Conservation (phyloP, 2,888 invertebrate genomes). For the Amiota minor region DNA sequence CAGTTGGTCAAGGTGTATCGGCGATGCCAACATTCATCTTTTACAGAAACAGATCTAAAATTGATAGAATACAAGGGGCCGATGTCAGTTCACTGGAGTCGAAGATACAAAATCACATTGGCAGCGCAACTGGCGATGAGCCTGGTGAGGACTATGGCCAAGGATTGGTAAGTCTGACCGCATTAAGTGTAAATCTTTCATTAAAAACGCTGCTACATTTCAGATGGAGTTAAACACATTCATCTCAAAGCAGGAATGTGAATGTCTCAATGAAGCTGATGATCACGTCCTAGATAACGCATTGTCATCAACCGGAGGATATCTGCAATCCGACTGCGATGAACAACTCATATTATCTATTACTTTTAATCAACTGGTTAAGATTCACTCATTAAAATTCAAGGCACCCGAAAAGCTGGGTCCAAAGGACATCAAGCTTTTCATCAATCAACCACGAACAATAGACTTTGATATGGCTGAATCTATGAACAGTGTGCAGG, state of each 20-base stretch:
- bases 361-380: conserved; percentile 91
- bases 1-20: conserved; percentile 88
- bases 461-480: conserved; percentile 97
- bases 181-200: background rate
- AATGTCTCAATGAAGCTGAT: conserved; percentile 96
- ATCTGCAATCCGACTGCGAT: conserved; percentile 93
- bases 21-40: conserved; percentile 99
- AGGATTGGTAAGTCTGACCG: conserved; percentile 62
- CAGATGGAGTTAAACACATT: conserved; percentile 93
- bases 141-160: conserved; percentile 85
- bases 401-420: conserved; percentile 91
- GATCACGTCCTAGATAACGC: conserved; percentile 88
- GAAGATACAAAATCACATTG: conserved; percentile 90
- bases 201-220: conserved; percentile 48
- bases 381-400: conserved; percentile 94
- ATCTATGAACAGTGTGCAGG: conserved; percentile 88
- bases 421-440: conserved; percentile 94
- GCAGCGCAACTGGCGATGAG: conserved; percentile 77
- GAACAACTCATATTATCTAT: conserved; percentile 92
- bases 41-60: conserved; percentile 88
- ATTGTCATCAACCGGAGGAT: conserved; percentile 80
- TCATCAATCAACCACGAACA: conserved; percentile 96
- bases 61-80: conserved; percentile 91
- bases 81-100: conserved; percentile 86
- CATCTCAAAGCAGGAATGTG: conserved; percentile 90